These are phyloP conservation scores for Rhogogaster chlorosoma DNA, from an alignment of 2,888 invertebrate species.

Conservation along the genomic window DNA sequence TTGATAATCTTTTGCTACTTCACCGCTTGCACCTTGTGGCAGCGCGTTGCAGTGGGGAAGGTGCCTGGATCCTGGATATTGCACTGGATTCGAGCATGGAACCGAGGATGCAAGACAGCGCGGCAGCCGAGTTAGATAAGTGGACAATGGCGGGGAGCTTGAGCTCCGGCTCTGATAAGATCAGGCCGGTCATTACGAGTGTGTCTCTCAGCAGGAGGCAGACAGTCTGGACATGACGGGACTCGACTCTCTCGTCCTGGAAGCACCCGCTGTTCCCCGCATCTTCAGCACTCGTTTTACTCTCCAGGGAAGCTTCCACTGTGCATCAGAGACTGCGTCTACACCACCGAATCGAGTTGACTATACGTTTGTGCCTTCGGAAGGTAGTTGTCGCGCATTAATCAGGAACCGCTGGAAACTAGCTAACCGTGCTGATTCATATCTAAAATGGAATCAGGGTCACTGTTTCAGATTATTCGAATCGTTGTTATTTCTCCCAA, in stretches of 20 bases:
- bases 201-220: conserved; percentile 72
- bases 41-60: background rate
- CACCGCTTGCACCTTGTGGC: background rate
- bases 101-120: conserved; percentile 59
- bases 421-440: background rate
- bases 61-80: conserved; percentile 23
- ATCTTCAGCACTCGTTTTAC: conserved; percentile 37
- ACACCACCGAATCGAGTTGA: conserved; percentile 29
- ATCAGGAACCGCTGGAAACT: conserved; percentile 31
- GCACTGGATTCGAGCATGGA: conserved; percentile 36
- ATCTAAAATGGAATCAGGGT: conserved; percentile 15
- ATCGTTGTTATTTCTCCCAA: background rate
- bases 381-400: conserved; percentile 41
- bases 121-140: conserved; percentile 70
- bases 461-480: conserved; percentile 3
- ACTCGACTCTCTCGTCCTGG: conserved; percentile 71
- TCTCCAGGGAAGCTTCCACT: conserved; percentile 41
- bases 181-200: conserved; percentile 73
- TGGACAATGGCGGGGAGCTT: conserved; percentile 69
- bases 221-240: conserved; percentile 71
- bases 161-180: conserved; percentile 68
- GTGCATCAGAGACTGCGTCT: background rate
- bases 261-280: conserved; percentile 61
- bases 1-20: conserved; percentile 2
- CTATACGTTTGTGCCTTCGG: conserved; percentile 17